These are phyloP conservation scores for Himalopsyche anomala DNA, from an alignment of 2,888 invertebrate genomes.

Conservation along the genomic window DNA sequence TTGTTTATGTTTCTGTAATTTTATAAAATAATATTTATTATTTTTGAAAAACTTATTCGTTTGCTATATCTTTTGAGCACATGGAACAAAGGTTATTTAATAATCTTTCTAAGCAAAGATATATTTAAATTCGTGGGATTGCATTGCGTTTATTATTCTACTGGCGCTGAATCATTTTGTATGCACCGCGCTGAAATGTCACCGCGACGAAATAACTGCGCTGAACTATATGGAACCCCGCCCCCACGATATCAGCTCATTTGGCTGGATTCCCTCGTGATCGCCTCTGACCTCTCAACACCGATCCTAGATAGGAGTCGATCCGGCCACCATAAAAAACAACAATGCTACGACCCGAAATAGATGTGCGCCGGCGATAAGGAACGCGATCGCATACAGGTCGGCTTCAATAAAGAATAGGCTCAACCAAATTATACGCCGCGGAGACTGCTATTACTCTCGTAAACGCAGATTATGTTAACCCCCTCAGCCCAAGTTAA, in stretches of 20 bases:
- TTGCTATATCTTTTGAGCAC: no score
- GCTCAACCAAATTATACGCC: constrained; percentile 63
- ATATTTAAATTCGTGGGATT: no score
- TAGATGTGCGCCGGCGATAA: constrained; percentile 61
- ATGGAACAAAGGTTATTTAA: no score
- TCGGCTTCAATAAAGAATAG: constrained; percentile 61
- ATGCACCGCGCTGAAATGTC: not conserved
- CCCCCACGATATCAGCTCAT: constrained; percentile 46
- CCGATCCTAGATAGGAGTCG: constrained; percentile 64
- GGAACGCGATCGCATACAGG: constrained; percentile 47
- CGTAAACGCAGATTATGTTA: constrained; percentile 33
- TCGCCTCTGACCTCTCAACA: constrained; percentile 64
- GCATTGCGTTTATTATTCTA: no score
- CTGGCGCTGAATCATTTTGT: no score
- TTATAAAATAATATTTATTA: no score
- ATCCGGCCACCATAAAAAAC: constrained; percentile 62
- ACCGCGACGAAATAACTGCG: not conserved
- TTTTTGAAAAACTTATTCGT: no score
- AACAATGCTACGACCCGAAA: constrained; percentile 61
- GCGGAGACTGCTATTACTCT: constrained; percentile 57
- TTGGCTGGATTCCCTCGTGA: constrained; percentile 60
- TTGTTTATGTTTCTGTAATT: no score
- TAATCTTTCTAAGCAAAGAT: no score
- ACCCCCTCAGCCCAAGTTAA: not conserved
- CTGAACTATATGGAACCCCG: constrained; percentile 44